phyloP scores from a whole-genome alignment of 2,113 vertebrate species.

The Pollimyrus isidori region DNA sequence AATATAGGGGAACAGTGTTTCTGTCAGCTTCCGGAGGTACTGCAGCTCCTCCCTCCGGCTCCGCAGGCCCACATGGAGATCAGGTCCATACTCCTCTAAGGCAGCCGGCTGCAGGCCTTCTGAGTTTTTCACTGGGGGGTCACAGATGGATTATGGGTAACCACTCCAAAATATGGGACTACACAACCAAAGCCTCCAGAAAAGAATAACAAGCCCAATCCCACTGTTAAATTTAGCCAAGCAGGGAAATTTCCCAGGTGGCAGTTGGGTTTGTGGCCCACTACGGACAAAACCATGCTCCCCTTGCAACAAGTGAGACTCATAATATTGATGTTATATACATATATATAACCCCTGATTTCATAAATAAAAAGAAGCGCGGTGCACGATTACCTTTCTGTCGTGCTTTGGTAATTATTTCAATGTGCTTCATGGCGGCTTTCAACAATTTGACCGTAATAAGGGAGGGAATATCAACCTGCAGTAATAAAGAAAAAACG shows the following conservation, averaged over 20 bases:
- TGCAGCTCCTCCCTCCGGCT: slow-evolving; percentile 90
- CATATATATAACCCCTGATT: not conserved
- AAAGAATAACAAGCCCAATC: not conserved
- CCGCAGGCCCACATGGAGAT: slow-evolving; percentile 86
- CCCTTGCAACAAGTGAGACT: not conserved
- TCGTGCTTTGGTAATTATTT: slow-evolving; percentile 88
- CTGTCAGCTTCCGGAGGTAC: slow-evolving; percentile 89
- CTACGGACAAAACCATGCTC: not conserved
- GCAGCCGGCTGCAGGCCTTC: slow-evolving; percentile 86
- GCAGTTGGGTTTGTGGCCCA: not conserved
- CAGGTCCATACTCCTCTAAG: slow-evolving; percentile 89
- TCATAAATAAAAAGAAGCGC: not conserved
- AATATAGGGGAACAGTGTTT: slow-evolving; percentile 89
- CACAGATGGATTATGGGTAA: not conserved
- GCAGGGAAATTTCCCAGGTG: not conserved
- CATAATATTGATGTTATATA: not conserved
- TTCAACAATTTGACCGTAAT: slow-evolving; percentile 88
- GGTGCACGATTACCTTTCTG: slow-evolving; percentile 74
- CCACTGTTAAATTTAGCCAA: not conserved
- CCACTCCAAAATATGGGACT: not conserved
- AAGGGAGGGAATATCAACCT: slow-evolving; percentile 88
- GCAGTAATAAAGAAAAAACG: not conserved
- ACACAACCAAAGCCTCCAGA: not conserved
- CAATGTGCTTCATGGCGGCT: slow-evolving; percentile 93
- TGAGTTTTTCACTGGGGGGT: slow-evolving; percentile 70